These are phyloP conservation scores for Bedellia somnulentella DNA, from an alignment of 2,888 invertebrate species.

Conservation along the genomic window DNA sequence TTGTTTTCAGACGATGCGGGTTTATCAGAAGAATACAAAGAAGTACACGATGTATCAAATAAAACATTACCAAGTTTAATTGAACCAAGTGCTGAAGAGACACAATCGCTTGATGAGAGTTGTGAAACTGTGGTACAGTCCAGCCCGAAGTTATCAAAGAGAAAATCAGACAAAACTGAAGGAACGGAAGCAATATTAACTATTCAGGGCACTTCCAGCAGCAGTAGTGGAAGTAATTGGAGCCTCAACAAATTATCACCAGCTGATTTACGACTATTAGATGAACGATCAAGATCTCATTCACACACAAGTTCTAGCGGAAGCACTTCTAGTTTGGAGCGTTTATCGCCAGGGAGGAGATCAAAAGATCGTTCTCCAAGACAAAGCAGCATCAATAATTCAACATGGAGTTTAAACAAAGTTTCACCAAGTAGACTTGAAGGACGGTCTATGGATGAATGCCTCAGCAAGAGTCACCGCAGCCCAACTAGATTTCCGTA, in stretches of 20 bases:
- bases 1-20: too few species aligned
- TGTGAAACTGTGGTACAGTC: conserved; percentile 69
- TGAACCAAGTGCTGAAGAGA: conserved; percentile 68
- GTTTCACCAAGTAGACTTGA: conserved; percentile 51
- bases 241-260: conserved; percentile 54
- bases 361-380: conserved; percentile 56
- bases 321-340: conserved; percentile 50
- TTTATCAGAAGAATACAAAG: too few species aligned
- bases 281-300: conserved; percentile 46
- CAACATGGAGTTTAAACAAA: conserved; percentile 53
- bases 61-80: conserved; percentile 42
- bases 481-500: conserved; percentile 51
- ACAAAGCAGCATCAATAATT: conserved; percentile 50
- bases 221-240: conserved; percentile 57
- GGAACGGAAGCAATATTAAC: conserved; percentile 46
- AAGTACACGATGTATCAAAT: conserved; percentile 10
- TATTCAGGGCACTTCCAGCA: conserved; percentile 49
- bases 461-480: conserved; percentile 40
- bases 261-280: conserved; percentile 48
- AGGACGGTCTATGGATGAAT: conserved; percentile 50
- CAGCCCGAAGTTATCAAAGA: conserved; percentile 57
- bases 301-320: conserved; percentile 56
- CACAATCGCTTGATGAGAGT: conserved; percentile 67
- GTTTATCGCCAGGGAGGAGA: conserved; percentile 47
- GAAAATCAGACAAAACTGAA: conserved; percentile 51